Base-by-base conservation (phyloP, 2,888 invertebrate species). In the Drosophila atroscutellata region DNA sequence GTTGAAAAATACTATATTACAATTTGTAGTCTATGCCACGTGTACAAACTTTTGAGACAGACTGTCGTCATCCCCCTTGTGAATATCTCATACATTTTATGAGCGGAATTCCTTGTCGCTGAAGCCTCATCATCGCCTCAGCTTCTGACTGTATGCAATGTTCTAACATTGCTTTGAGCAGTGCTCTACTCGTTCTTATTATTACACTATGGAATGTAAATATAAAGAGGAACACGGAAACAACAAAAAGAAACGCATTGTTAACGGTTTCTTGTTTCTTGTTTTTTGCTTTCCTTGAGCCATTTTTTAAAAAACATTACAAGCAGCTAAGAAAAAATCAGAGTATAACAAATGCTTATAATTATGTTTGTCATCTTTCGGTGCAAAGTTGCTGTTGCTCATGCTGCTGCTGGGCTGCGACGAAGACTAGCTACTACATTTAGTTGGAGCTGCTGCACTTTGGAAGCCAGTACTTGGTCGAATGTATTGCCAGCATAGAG, bases 171-270 rank as follows among this genome's bases (percentile, higher is more conserved):
- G 42, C 55, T 70, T 59, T 58, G 30, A 39, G 26, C 74, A 55
- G 26, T 47, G 24, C 36, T 49, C 42, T 54, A 26, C 68, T 62
- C 52, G 39, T 37, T 54, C 52, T 51, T 59, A 66, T 59, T 51
- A 73, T 63, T 71, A 63, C 73, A 84, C 76, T 82, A 79, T 84
- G 70, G 75, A 86, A 83, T 84, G 80, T 75, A 79, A 84, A 83
- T 87, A 85, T 80, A 69, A 64, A 18, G 5, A 64, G 64, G 52
- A 84, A 81, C 70, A 75, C 59, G 61, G 58, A 39, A 70, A 63
- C 45, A 50, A 79, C 71, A 74, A 69, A 65, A 32, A 50, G 5
- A 28, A 39, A 4, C 15, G 20, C 55, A 28, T 13, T 39, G 55
- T 55, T 39, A 13, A 47, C 42, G 67, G 70, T 49, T 63, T 52